Base-by-base conservation (phyloP, 2,888 invertebrate species). In the Agrypnus murinus region DNA sequence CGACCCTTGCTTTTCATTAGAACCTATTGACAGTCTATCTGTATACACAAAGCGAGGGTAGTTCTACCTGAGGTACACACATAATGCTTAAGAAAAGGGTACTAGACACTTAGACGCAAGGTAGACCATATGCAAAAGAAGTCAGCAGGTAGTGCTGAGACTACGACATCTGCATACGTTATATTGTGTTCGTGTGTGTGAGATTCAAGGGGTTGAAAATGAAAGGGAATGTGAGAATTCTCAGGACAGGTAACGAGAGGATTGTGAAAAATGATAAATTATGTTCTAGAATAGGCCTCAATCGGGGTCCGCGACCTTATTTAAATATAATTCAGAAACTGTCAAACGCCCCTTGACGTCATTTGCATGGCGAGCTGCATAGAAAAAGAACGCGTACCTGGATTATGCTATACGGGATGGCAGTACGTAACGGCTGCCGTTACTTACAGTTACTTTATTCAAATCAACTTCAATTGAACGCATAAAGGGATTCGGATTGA, bases 241-340 rank as follows among this genome's bases (percentile, higher is more conserved):
- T 68, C 66, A 73, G 78, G 78, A 81, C 81, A 81, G 83, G 82
- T 82, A 83, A 83, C 81, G 80, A 81, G 79, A 78, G 79, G 78
- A 81, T 81, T 81, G 82, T 79, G 74, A 80, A 81, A 82, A 81
- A 82, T 83, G 83, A 83, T 83, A 83, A 83, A 82, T 82, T 83
- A 79, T 79, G 73, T 80, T 75, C 71, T n/a, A 75, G 79, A 78
- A 79, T 78, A 76, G 79, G 74, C 77, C 79, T 74, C 75, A 75
- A 77, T 75, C 77, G 75, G 75, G 77, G 76, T 75, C 73, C 77
- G 79, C 79, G 81, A 76, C 79, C 81, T 82, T 78, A 83, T 83
- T 83, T 84, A 82, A 84, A 84, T 84, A 84, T 84, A 80, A 84
- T 84, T 84, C 83, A 82, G 78, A 79, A 84, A 83, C 82, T 84